Percentiles rank a stretch among this genome's conserved stretches.
These are phyloP conservation scores for Callaeas wilsoni DNA, from an alignment of 2,113 vertebrate genomes.

Conservation along the genomic window DNA sequence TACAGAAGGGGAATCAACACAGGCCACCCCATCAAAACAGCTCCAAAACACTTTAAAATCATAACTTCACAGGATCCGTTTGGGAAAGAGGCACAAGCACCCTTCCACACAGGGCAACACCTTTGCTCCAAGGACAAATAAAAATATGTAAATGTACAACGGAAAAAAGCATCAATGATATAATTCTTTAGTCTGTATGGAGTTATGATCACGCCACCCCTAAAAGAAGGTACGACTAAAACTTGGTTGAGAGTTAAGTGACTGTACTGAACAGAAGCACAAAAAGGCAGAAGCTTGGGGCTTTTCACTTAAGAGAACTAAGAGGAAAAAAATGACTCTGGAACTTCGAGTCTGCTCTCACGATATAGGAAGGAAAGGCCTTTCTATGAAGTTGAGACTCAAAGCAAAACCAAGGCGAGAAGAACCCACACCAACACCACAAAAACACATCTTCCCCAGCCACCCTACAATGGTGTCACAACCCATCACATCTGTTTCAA, in stretches of 20 bases:
- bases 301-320: not conserved
- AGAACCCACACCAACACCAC: not conserved
- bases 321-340: not conserved
- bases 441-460: not conserved
- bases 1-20: not conserved
- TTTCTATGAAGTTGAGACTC: not conserved
- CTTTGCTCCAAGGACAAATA: not conserved
- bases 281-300: not conserved
- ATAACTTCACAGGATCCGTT: accelerated
- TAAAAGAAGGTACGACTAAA: not conserved
- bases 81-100: not conserved
- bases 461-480: not conserved
- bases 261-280: not conserved
- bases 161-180: accelerated
- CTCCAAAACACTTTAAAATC: not conserved
- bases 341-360: not conserved
- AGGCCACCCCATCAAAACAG: not conserved
- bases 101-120: not conserved
- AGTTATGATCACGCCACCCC: not conserved
- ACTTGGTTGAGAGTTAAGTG: not conserved
- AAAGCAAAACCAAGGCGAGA: not conserved
- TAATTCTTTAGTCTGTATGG: not conserved
- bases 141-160: not conserved
- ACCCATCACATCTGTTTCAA: not conserved
- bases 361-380: not conserved